Evolutionary conservation across 2,797 vertebrate genomes (phyloP), one percentile per base, ranked within the genome.

Genomic region (Bovichtus variegatus): DNA sequence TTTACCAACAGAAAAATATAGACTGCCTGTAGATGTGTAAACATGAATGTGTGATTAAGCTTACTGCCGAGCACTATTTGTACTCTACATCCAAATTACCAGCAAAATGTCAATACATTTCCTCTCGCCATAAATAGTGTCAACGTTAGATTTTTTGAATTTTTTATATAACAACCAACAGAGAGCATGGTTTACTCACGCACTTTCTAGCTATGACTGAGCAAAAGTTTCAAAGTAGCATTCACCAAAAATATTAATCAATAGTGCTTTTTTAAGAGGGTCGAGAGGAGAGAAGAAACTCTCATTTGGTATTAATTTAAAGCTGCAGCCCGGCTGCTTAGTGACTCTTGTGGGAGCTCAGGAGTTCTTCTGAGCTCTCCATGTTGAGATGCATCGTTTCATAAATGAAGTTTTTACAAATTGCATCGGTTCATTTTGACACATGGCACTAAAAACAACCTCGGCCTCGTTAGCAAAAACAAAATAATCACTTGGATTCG

Each of bases 31-130:
- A 60, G 49, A 76, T 34, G 64, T 87, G 81, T 73, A 81, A 87
- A 86, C 78, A 79, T 1, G 57, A 41, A 81, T 61, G 68, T 82
- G 80, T 77, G 79, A 78, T 63, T 72, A 67, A 87, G 71, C 66
- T 65, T 16, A 73, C 55, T 50, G 71, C 71, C 27, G 51, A 74
- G 49, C 13, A 7, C 36, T 71, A 38, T 71, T 74, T 63, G 64
- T 51, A 62, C 65, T 74, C 44, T 49, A 46, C 9, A 21, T 21
- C n/a, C 36, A 78, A 74, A 83, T 84, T 27, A 84, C 29, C 53
- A 21, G 27, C 44, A 64, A 66, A 46, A 53, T 58, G 75, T 83
- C 82, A 76, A 77, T 77, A 63, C 5, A 36, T 25, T 49, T n/a
- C 11, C 23, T 25, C 9, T 21, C 47, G 41, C 54, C 53, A 41